Evolutionary conservation across 2,113 vertebrate genomes (phyloP), one percentile per base, ranked within the genome.

Genomic region (Mesitornis unicolor): DNA sequence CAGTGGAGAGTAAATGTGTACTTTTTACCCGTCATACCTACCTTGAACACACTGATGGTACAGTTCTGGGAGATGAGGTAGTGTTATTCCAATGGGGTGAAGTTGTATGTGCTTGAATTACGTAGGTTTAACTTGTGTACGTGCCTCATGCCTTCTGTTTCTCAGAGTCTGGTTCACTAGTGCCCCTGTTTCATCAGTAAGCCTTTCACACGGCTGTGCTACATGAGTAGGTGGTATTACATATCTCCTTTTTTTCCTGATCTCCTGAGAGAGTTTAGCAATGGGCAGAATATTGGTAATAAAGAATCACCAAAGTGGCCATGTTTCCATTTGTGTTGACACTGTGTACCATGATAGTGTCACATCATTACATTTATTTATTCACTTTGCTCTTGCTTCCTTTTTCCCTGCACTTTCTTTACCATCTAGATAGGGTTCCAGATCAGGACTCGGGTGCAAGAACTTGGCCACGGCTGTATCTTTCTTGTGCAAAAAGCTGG

Each of bases 401-500:
- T 77, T 80, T 76, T 87, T n/a, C 54, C 84, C 14, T 69, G 25
- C 83, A 65, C 7, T 16, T 71, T 26, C 64, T 93, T 87, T 73
- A 53, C 92, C 76, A 97, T 93, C 50, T 96, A 99, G 99, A 99
- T 99, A 8, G 99, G 99, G n/a, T 99, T 99, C 96, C 99, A 99
- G 98, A 99, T 99, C 95, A 99, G 97, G 95, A 98, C 98, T 4
- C 98, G 99, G 3, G 99, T 99, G 61, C 99, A 99, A 91, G 99
- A 99, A 95, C 98, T 99, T 81, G 99, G 99, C 63, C 99, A 99
- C 3, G 98, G 99, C 95, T 99, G 99, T 67, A 99, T 99, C 96
- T 99, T 99, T 94, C 98, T 99, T 97, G 99, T 99, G 38, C 99
- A 99, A 97, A 99, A 99, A 97, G 99, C 99, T 2, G 99, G 99